phyloP scores from a whole-genome alignment of 2,113 vertebrate species.

The Pyrgilauda ruficollis region DNA sequence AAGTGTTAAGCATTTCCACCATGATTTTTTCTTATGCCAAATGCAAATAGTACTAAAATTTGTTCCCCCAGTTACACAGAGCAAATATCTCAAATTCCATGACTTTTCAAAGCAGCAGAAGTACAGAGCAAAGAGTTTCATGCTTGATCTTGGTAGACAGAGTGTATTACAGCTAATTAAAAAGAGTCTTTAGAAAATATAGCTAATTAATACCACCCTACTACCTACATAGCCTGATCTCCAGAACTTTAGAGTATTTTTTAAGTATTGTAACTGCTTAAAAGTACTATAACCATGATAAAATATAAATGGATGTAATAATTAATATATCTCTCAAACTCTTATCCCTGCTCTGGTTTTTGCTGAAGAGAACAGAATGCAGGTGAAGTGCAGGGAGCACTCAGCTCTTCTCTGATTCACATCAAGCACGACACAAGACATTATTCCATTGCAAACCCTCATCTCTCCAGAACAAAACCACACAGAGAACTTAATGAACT shows the following conservation, averaged over 20 bases:
- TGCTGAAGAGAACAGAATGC: accelerated
- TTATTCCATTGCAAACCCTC: neutral
- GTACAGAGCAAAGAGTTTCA: neutral
- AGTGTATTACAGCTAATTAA: neutral
- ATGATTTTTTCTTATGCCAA: neutral
- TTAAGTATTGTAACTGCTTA: neutral
- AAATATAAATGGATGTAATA: too few relatives aligned
- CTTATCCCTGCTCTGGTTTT: neutral
- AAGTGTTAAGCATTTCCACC: neutral
- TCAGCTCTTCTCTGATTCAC: accelerated
- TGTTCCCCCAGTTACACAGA: neutral
- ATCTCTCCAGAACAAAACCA: neutral
- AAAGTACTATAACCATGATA: neutral
- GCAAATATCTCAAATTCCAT: neutral
- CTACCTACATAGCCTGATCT: accelerated
- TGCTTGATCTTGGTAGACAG: neutral
- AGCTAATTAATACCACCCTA: neutral
- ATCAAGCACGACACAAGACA: accelerated
- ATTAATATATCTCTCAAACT: neutral
- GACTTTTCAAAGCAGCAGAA: neutral
- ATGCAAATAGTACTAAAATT: neutral
- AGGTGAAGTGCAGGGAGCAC: neutral
- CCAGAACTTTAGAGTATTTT: neutral
- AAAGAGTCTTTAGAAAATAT: neutral
- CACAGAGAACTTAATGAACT: neutral